Percentiles rank a stretch among this genome's conserved stretches.
These are phyloP conservation scores for Hassar affinis DNA, from an alignment of 2,113 vertebrate species.

Conservation along the genomic window DNA sequence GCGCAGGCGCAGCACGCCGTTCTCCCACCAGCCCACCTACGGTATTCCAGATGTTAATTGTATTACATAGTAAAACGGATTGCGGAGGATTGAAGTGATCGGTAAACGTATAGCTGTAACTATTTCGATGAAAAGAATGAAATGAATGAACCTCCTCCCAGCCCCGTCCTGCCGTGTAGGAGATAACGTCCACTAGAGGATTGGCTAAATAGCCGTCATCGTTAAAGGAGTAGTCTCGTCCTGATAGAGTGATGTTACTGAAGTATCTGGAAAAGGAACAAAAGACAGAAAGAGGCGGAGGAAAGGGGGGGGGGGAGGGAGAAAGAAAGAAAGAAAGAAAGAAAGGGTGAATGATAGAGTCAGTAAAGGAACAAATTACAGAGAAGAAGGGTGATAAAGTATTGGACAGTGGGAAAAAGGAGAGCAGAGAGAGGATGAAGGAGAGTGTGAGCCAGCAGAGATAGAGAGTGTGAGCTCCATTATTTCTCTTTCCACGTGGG, in stretches of 20 bases:
- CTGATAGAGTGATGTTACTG: conserved; percentile 90
- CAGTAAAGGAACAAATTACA: conserved; percentile 33
- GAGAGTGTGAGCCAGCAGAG: conserved; percentile 41
- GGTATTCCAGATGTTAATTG: conserved; percentile 5
- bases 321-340: background rate
- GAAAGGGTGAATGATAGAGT: background rate
- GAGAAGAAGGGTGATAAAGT: conserved; percentile 40
- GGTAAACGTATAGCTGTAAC: background rate
- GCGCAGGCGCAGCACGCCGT: conserved; percentile 79
- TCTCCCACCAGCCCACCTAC: conserved; percentile 93
- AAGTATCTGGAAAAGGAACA: conserved; percentile 78
- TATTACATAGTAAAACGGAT: conserved; percentile 16
- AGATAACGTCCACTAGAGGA: conserved; percentile 89
- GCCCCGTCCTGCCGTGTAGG: conserved; percentile 83
- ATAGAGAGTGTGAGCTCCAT: conserved; percentile 47
- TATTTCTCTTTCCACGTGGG: conserved; percentile 49
- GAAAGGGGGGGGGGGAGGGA: background rate
- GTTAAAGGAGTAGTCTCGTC: conserved; percentile 92
- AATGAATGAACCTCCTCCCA: conserved; percentile 86
- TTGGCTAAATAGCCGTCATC: conserved; percentile 91
- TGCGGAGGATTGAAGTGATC: background rate
- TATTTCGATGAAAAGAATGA: background rate
- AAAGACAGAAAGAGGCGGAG: too few species aligned
- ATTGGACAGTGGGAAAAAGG: conserved; percentile 32
- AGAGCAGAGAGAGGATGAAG: conserved; percentile 37